A percentile compares a stretch with the other conserved stretches of the same genome.
Evolutionary conservation across 1,140 invertebrate species (phyloP).

Genomic region (Drosophila willistoni): DNA sequence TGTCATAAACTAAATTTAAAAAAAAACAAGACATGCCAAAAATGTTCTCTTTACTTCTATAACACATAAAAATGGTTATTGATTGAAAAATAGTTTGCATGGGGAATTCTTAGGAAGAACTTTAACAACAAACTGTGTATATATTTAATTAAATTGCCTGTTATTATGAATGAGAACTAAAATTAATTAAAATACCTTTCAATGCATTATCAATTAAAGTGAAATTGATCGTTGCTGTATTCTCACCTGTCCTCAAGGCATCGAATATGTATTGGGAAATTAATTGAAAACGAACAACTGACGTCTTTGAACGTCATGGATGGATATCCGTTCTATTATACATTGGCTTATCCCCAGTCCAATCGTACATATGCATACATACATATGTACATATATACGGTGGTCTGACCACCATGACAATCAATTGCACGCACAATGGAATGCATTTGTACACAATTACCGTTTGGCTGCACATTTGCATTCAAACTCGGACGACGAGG

Average conservation of each 20-base stretch:
- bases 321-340: slow-evolving; percentile 65
- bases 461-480: slow-evolving; percentile 42
- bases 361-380: slow-evolving; percentile 11
- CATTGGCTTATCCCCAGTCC: slow-evolving; percentile 40
- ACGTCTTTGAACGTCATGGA: slow-evolving; percentile 30
- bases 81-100: too few relatives aligned
- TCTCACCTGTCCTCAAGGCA: slow-evolving; percentile 21
- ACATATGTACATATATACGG: background rate
- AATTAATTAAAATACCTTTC: background rate
- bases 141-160: background rate
- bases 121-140: background rate
- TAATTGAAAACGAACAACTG: slow-evolving; percentile 52
- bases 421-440: slow-evolving; percentile 57
- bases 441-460: slow-evolving; percentile 58
- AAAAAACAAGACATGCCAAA: too few relatives aligned
- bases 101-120: too few relatives aligned
- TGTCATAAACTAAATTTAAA: too few relatives aligned
- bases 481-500: slow-evolving; percentile 2
- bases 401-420: slow-evolving; percentile 26
- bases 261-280: slow-evolving; percentile 42
- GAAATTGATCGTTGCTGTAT: slow-evolving; percentile 26
- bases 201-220: slow-evolving; percentile 24
- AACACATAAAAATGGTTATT: too few relatives aligned
- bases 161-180: too few relatives aligned
- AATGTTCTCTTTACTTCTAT: too few relatives aligned